Percentiles rank a stretch among this genome's conserved stretches.
phyloP scores from a whole-genome alignment of 2,797 vertebrate species.

The Myotis vivesi region DNA sequence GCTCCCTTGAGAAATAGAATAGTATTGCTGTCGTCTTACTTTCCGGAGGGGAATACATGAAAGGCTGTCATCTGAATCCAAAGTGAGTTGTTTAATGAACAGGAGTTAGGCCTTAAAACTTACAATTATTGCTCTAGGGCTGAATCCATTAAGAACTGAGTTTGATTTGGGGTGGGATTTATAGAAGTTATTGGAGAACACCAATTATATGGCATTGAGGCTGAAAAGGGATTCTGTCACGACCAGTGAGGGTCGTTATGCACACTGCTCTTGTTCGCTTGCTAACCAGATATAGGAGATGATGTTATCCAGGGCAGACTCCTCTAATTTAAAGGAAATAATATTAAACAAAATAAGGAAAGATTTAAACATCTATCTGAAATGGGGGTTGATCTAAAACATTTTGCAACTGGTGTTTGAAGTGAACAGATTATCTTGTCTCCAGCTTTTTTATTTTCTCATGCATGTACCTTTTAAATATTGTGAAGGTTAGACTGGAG shows the following conservation, averaged over 20 bases:
- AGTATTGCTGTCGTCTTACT: constrained; percentile 10
- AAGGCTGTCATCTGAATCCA: constrained; percentile 26
- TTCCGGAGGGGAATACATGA: background rate
- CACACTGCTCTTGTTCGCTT: background rate
- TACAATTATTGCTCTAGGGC: background rate
- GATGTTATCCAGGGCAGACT: background rate
- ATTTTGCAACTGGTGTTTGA: background rate
- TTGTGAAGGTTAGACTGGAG: background rate
- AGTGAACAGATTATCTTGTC: background rate
- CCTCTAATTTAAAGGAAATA: background rate
- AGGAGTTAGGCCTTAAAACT: background rate
- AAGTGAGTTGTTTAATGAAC: constrained; percentile 29
- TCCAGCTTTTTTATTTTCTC: background rate
- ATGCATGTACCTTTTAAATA: background rate
- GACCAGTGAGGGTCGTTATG: background rate
- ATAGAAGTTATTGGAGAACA: background rate
- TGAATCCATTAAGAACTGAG: background rate
- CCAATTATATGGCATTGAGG: background rate
- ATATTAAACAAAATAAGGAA: constrained; percentile 1
- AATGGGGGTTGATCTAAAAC: background rate
- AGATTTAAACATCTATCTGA: background rate
- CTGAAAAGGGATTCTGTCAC: background rate
- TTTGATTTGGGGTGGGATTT: constrained; percentile 11
- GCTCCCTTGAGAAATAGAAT: constrained; percentile 10
- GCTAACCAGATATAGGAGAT: background rate